Conservation (phyloP, 2,888 invertebrate species). For the Ophraella communa region DNA sequence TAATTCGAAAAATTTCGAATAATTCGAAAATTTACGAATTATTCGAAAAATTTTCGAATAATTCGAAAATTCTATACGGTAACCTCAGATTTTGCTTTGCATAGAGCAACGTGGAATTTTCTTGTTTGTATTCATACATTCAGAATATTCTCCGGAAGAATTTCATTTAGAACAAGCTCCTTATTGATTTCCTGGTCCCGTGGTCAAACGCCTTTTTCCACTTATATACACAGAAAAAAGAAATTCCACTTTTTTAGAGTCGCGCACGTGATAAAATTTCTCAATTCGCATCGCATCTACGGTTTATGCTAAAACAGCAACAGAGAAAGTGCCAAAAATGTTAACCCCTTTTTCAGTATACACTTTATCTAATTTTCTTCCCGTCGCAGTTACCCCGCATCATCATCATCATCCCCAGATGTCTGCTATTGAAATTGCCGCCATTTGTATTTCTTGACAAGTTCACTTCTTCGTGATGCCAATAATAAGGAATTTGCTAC, state of each 20-base stretch:
- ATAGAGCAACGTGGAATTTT: constrained; percentile 33
- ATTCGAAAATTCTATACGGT: no score
- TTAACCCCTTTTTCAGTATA: constrained; percentile 45
- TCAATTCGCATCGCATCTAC: constrained; percentile 20
- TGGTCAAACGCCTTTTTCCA: no score
- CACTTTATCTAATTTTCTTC: constrained; percentile 48
- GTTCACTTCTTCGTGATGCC: constrained; percentile 45
- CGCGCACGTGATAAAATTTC: constrained; percentile 6
- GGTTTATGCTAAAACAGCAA: constrained; percentile 24
- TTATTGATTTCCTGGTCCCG: constrained; percentile 19
- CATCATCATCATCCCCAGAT: constrained; percentile 29
- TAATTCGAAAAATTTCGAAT: no score
- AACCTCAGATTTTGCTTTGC: no score
- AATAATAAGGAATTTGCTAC: constrained; percentile 41
- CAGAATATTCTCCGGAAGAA: constrained; percentile 12
- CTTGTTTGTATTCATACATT: constrained; percentile 32
- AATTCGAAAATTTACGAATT: no score
- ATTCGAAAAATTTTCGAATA: no score
- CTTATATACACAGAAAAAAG: background rate
- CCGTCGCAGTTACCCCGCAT: constrained; percentile 43
- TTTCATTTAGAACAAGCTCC: constrained; percentile 19
- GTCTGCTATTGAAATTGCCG: constrained; percentile 42
- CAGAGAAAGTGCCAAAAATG: constrained; percentile 29
- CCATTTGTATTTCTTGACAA: constrained; percentile 48
- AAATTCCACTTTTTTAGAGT: no score